A percentile compares a stretch with the other conserved stretches of the same genome.
Conservation (phyloP, 2,113 vertebrate species). For the Girardinichthys multiradiatus region DNA sequence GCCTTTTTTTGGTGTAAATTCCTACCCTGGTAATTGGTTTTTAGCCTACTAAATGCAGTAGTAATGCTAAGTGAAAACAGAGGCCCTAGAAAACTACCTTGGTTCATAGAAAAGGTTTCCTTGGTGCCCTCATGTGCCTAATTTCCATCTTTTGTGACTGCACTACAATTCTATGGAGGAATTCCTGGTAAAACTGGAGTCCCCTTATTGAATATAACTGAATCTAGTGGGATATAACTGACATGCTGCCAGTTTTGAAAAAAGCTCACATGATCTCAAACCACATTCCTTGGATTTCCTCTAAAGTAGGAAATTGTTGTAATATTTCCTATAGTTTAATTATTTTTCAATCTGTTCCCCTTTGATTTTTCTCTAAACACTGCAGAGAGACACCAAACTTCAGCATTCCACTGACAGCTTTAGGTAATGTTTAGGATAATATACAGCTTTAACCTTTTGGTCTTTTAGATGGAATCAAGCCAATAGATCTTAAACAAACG, state of each 20-base stretch:
- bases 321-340: constrained; percentile 1
- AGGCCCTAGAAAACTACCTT: too few relatives aligned
- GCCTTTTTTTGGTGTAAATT: neutral
- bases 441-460: neutral
- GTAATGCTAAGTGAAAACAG: too few relatives aligned
- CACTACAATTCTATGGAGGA: neutral
- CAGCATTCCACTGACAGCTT: constrained; percentile 10
- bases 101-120: too few relatives aligned
- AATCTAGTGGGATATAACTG: too few relatives aligned
- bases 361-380: constrained; percentile 26
- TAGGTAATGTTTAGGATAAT: constrained; percentile 19
- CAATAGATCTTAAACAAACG: constrained; percentile 34
- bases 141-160: neutral
- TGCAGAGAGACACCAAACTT: constrained; percentile 9
- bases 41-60: neutral
- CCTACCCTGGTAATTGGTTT: neutral
- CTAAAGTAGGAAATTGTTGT: neutral
- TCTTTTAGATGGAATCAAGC: constrained; percentile 43
- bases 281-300: neutral
- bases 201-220: neutral
- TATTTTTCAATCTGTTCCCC: neutral
- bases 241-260: neutral
- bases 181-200: neutral
- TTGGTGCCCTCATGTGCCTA: too few relatives aligned
- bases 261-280: neutral